Base-by-base conservation (phyloP, 2,888 invertebrate genomes). In the Kuschelorhynchus macadamiae region DNA sequence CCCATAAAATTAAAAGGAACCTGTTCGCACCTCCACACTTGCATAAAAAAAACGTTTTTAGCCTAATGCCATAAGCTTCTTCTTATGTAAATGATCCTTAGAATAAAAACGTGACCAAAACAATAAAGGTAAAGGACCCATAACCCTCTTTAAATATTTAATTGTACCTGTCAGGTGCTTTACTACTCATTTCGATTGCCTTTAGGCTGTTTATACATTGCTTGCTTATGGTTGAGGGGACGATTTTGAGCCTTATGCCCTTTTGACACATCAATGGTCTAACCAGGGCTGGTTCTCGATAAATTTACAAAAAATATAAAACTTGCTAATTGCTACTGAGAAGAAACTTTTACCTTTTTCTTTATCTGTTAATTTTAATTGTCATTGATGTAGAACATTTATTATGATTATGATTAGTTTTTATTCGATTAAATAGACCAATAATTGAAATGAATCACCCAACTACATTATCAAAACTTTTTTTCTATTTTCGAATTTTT, bases 141-240 rank as follows among this genome's bases (percentile, higher is more conserved):
- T 42, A 32, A 25, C 55, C 44, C 59, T 59, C 20, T 59, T 46
- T 47, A 59, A 52, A 49, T 59, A 47, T 49, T 36, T 46, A 59
- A 49, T 49, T 21, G 59, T 59, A 59, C 59, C 59, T 59, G 59
- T 49, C 59, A 59, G 59, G 59, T 59, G 59, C 49, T 47, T 44
- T 59, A 33, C 25, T 5, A 3, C 7, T 25, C 25, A 25, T 25
- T 25, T 25, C 25, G 7, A 3, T 25, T 7, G 52, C 20, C 52
- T 39, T 39, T 52, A 52, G 39, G 52, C 36, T 39, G 5, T 14
- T 39, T 5, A 3, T 25, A 25, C 39, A 9, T 33, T 33, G 52
- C 52, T 9, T 20, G 21, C 14, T 36, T 14, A 12, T 0, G 52
- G 12, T 21, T 21, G 36, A 39, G 14, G 25, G 36, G 12, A 39